Base-by-base conservation (phyloP, 2,113 vertebrate genomes). In the Gambusia holbrooki region DNA sequence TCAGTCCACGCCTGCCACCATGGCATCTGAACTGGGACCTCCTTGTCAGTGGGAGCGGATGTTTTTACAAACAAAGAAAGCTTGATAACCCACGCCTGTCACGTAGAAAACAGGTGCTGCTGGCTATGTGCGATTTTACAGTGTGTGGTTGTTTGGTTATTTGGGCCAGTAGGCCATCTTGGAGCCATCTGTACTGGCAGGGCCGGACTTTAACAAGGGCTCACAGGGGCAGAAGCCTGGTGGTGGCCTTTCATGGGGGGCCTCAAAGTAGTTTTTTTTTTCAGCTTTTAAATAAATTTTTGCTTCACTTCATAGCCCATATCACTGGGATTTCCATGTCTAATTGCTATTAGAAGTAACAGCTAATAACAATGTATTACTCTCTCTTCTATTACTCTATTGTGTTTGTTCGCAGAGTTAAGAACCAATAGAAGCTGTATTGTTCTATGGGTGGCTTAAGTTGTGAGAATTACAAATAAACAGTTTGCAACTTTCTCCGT, bases 21-120 rank as follows among this genome's bases (percentile, higher is more conserved):
- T 58, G 22, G 51, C 22, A 58, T 76, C 70, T 74, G 89, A 84
- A 86, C 88, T 84, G 92, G 86, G 67, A 87, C 84, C 83, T 84
- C 82, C 89, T 84, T 86, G 89, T 87, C 83, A 80, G 85, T 78
- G 87, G 72, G 65, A 90, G 88, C 88, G 79, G 90, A 90, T 91
- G 91, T 91, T 90, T 92, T 87, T 91, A 90, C 90, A 88, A 90
- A 92, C 91, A 93, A 93, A 93, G 90, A 86, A 85, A 91, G 90
- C 88, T 90, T 90, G 51, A 93, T 91, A 90, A 58, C 71, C 83
- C 83, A 90, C 76, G 87, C 89, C 73, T 80, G 89, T 90, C 90
- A 91, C 90, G 88, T 88, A 88, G 70, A 54, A 66, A 81, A 90
- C 91, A 92, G 92, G 85, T 93, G 91, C 88, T 93, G 91, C 88